phyloP scores from a whole-genome alignment of 2,113 vertebrate genomes.

The Manacus vitellinus region DNA sequence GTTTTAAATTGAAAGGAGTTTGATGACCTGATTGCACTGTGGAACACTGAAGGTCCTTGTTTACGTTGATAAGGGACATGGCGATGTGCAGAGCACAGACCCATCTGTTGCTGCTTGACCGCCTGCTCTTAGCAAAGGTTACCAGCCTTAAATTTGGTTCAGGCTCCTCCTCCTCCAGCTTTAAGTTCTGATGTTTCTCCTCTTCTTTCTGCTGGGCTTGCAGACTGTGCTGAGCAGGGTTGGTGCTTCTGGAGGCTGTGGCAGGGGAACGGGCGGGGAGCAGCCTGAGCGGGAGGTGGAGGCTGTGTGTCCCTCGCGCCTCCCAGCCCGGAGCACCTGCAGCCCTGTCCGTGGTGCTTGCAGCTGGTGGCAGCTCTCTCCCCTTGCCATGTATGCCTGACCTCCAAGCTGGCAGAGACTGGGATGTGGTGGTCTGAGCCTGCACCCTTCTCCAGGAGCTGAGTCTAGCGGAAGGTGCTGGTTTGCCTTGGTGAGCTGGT shows the following conservation, averaged over 20 bases:
- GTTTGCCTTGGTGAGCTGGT: background rate
- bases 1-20: background rate
- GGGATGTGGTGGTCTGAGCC: background rate
- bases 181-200: background rate
- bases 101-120: background rate
- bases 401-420: background rate
- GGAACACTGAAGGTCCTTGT: background rate
- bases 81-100: background rate
- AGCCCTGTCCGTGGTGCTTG: background rate
- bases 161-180: background rate
- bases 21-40: background rate
- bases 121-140: background rate
- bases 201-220: background rate
- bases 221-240: rapidly evolving
- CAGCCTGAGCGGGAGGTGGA: background rate
- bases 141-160: background rate
- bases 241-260: background rate
- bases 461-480: background rate
- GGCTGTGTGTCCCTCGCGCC: rapidly evolving
- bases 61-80: background rate
- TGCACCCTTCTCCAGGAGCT: background rate
- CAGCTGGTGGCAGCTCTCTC: background rate
- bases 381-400: rapidly evolving
- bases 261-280: background rate
- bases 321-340: background rate